phyloP scores from a whole-genome alignment of 2,888 invertebrate genomes.

The Lochmaea crataegi region DNA sequence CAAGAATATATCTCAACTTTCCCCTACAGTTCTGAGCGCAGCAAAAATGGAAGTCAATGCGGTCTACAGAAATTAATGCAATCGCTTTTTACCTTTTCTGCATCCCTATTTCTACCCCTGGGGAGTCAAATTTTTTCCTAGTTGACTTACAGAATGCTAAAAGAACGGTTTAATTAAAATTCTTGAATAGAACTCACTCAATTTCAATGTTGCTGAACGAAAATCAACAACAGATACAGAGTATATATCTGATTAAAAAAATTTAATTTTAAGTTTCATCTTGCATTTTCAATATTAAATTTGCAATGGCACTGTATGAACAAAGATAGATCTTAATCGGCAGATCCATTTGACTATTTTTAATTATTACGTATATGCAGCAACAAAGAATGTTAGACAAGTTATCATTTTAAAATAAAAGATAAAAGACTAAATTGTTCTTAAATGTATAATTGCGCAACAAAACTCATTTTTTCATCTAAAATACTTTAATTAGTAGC shows the following conservation, averaged over 20 bases:
- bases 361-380: neutral
- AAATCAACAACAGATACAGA: neutral
- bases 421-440: too few species aligned
- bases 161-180: conserved; percentile 30
- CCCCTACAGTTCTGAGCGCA: conserved; percentile 42
- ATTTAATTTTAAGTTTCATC: neutral
- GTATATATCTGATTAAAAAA: neutral
- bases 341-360: neutral
- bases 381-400: too few species aligned
- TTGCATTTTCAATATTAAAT: neutral
- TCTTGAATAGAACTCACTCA: conserved; percentile 11
- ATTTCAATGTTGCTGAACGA: neutral
- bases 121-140: conserved; percentile 25
- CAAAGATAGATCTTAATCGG: neutral
- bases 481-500: too few species aligned
- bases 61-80: conserved; percentile 40
- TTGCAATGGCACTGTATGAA: neutral
- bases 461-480: too few species aligned
- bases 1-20: neutral
- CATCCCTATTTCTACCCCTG: conserved; percentile 28
- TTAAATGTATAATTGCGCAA: too few species aligned
- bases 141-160: conserved; percentile 4
- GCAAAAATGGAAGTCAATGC: conserved; percentile 34
- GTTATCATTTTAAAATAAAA: too few species aligned
- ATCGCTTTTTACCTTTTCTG: conserved; percentile 26